phyloP scores from a whole-genome alignment of 2,797 vertebrate species.

The Neosilurus hyrtlii region DNA sequence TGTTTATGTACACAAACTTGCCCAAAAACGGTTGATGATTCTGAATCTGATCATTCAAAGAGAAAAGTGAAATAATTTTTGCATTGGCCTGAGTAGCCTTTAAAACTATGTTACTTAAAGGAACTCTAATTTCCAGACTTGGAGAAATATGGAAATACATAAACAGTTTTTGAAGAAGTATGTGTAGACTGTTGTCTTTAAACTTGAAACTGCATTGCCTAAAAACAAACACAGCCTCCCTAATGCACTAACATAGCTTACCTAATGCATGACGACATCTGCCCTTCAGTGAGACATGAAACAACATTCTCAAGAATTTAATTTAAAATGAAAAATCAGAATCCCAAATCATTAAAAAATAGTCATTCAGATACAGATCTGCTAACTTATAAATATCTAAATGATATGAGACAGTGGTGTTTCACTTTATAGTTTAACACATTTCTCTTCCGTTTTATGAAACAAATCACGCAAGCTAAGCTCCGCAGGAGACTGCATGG shows the following conservation, averaged over 20 bases:
- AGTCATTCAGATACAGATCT: background rate
- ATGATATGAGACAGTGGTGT: background rate
- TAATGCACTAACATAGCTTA: background rate
- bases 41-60: background rate
- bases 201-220: background rate
- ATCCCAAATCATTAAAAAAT: background rate
- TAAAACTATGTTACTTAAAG: background rate
- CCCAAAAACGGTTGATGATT: no score
- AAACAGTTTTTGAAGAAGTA: background rate
- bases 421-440: background rate
- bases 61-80: background rate
- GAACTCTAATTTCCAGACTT: background rate
- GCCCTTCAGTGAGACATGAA: background rate
- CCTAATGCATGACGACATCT: background rate
- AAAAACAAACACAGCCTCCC: background rate
- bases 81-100: background rate
- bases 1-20: no score
- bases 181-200: background rate
- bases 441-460: background rate
- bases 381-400: no score
- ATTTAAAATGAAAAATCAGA: background rate
- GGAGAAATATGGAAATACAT: background rate
- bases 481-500: background rate
- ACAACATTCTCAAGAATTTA: background rate
- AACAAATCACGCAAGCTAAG: background rate